phyloP scores from a whole-genome alignment of 1,140 invertebrate genomes.

The Tachypleus tridentatus region DNA sequence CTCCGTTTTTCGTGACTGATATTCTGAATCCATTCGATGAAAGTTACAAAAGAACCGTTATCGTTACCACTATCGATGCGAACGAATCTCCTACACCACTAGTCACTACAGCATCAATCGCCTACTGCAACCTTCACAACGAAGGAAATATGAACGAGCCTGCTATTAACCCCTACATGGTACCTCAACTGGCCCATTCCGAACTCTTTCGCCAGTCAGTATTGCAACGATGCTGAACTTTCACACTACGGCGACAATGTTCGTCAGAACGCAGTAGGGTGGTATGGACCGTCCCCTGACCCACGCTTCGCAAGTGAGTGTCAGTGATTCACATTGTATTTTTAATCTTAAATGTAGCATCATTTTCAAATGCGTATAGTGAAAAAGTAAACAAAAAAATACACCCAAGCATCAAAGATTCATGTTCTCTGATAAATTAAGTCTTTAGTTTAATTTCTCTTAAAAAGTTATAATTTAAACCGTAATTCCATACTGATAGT shows the following conservation, averaged over 20 bases:
- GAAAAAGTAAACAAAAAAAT: no score
- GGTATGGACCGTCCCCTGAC: conserved; percentile 77
- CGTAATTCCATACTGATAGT: no score
- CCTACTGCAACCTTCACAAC: conserved; percentile 39
- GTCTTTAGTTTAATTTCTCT: no score
- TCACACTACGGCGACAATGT: conserved; percentile 30
- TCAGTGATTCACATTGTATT: no score
- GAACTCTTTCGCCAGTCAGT: conserved; percentile 49
- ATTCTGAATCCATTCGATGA: conserved; percentile 89
- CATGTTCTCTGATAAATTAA: no score
- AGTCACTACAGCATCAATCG: conserved; percentile 24
- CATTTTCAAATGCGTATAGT: no score
- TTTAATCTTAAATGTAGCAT: no score
- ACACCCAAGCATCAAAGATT: no score
- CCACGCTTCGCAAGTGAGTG: conserved; percentile 89
- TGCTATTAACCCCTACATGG: conserved; percentile 48
- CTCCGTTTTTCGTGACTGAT: conserved; percentile 87
- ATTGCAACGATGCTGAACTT: conserved; percentile 50
- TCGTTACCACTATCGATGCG: conserved; percentile 5
- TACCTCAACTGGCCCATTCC: conserved; percentile 38
- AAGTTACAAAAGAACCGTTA: conserved; percentile 56
- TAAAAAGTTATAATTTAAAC: no score
- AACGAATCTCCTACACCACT: conserved; percentile 37
- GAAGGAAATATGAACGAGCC: conserved; percentile 55
- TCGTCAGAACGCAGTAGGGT: conserved; percentile 45